A percentile compares a stretch with the other conserved stretches of the same genome.
These are phyloP conservation scores for Coleophora flavipennella DNA, from an alignment of 2,888 invertebrate species.

Conservation along the genomic window DNA sequence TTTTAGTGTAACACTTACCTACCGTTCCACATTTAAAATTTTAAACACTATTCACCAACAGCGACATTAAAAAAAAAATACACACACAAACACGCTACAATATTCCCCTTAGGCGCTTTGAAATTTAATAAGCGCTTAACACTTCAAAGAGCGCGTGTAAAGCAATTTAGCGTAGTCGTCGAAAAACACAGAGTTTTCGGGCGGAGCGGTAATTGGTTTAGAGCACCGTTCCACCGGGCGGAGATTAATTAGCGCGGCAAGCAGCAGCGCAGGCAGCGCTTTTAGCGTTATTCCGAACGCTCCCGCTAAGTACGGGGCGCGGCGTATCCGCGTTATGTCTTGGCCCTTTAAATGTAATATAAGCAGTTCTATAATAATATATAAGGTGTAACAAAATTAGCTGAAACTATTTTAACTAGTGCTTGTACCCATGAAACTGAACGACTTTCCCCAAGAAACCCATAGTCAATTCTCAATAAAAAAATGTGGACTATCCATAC, in stretches of 20 bases:
- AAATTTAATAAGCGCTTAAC: slow-evolving; percentile 69
- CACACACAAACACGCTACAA: slow-evolving; percentile 28
- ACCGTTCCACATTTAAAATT: no score
- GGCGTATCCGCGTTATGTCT: no score
- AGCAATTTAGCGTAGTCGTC: slow-evolving; percentile 61
- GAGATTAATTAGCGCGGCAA: slow-evolving; percentile 66
- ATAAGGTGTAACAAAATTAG: no score
- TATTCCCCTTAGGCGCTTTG: slow-evolving; percentile 55
- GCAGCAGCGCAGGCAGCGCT: slow-evolving; percentile 43
- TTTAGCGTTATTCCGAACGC: not conserved
- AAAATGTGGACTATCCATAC: no score
- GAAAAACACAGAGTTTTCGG: slow-evolving; percentile 65
- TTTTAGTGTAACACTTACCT: no score
- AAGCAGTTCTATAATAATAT: no score
- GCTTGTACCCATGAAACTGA: no score
- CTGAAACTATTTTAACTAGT: no score
- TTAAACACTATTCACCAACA: not conserved
- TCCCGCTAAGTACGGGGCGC: no score
- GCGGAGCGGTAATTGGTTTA: slow-evolving; percentile 62
- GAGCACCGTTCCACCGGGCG: slow-evolving; percentile 44
- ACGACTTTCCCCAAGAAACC: no score
- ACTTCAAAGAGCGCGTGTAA: slow-evolving; percentile 63
- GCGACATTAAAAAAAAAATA: not conserved
- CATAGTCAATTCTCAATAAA: no score
- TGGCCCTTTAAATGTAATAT: no score